Base-by-base conservation (phyloP, 2,797 vertebrate species). In the Chromis chromis region DNA sequence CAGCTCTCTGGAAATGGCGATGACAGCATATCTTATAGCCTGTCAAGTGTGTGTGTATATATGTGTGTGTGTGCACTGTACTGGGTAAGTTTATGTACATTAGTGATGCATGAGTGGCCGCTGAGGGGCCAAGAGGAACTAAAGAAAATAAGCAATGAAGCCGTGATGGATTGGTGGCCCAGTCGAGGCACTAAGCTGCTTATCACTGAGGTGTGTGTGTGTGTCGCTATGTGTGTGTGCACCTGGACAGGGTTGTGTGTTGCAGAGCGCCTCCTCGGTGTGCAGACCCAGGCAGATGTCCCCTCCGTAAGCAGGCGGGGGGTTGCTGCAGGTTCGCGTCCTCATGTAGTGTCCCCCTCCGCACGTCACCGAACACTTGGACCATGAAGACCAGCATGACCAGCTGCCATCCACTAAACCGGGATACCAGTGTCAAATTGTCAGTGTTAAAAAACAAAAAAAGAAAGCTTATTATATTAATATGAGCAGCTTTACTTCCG, bases 341-440 rank as follows among this genome's bases (percentile, higher is more conserved):
- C 98, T 95, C 96, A 97, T 98, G 86, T 97, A 98, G 89, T 99
- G 98, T 16, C 98, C 98, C 25, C 97, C 96, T 21, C 97, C 98
- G n/a, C 98, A 99, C 0, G 96, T 98, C 17, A 98, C 96, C 0
- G 98, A 99, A 86, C 98, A 99, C 89, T 96, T 97, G 2, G 98
- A 98, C 98, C 98, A 99, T 4, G 96, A 92, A 0, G 97, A 97
- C 98, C 98, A 99, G 85, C 98, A 99, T 0, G 98, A 98, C 98
- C 98, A 99, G 75, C 95, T 89, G 42, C 98, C 98, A 7, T 99
- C 97, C 95, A 99, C 98, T 99, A 60, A 70, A 82, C 54, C 48
- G 40, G 36, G 22, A 76, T 3, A 65, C 16, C 22, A 66, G 13
- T 19, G 46, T 33, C 48, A 64, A 27, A 63, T 56, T 39, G 4